Evolutionary conservation across 2,797 vertebrate genomes (phyloP), one percentile per base, ranked within the genome.

Genomic region (Sebastes melanostomus): DNA sequence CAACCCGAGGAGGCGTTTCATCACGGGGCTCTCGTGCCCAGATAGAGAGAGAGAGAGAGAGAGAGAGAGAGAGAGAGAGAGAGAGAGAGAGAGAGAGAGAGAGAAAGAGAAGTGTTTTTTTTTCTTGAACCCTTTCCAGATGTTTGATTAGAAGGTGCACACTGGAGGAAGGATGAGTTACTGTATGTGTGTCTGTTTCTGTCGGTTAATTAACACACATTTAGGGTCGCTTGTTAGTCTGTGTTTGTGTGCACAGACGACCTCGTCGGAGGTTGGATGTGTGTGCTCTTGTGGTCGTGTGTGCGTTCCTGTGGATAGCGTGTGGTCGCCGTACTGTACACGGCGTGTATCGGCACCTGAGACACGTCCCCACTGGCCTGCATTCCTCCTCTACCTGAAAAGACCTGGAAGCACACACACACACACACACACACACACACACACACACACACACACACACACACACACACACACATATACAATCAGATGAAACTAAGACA

Each of bases 81-180:
- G 9, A 12, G 34, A 0, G 34, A 4, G 10, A 1, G 34, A 4
- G 34, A 11, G 75, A 25, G 63, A 25, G 70, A 22, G 72, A 77
- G 71, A 25, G 22, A 13, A 29, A 74, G 62, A 61, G 25, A 32
- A 18, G 42, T 18, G 85, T 76, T 86, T 78, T 78, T 74, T 87
- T 77, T 87, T 78, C 78, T 77, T 66, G 56, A 94, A 91, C 82
- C 54, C 68, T 84, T 93, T 92, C 94, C 94, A 95, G 94, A 95
- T 95, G 93, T 93, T 92, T 93, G 93, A 95, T 94, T 94, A 94
- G 92, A 93, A 93, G 93, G 93, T 93, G 78, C 84, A 62, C 88
- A 82, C 75, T 67, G 72, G 30, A 79, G 81, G 79, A 79, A 68
- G 77, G 78, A 91, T 93, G 82, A 93, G 85, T 90, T 89, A 81